Percentiles rank a stretch among this genome's conserved stretches.
phyloP scores from a whole-genome alignment of 2,888 invertebrate genomes.

The Idaea biselata region DNA sequence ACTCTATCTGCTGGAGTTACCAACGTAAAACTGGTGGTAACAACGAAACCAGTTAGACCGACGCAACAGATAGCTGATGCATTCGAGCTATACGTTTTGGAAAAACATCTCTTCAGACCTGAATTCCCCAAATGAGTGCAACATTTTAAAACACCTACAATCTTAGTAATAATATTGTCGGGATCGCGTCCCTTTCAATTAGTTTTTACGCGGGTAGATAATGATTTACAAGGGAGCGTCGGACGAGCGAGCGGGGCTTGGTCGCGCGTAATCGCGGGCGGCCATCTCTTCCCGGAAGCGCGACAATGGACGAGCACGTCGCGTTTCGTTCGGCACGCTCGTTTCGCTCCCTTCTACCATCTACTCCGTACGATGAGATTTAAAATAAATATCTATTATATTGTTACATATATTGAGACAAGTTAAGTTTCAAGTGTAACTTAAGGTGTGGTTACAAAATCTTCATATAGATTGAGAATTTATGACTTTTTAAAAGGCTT shows the following conservation, averaged over 20 bases:
- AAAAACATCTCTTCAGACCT: too few species aligned
- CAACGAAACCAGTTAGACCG: too few species aligned
- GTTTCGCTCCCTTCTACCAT: constrained; percentile 20
- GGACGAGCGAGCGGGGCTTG: constrained; percentile 38
- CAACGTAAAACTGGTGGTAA: too few species aligned
- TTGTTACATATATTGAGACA: too few species aligned
- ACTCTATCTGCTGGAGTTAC: too few species aligned
- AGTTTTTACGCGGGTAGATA: constrained; percentile 69
- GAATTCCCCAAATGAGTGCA: too few species aligned
- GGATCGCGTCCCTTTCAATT: constrained; percentile 63
- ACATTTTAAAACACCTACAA: background rate
- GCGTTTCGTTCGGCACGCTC: constrained; percentile 41
- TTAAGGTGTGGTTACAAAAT: too few species aligned
- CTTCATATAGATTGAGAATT: too few species aligned
- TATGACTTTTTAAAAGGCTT: too few species aligned
- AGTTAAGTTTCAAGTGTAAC: too few species aligned
- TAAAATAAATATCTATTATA: background rate
- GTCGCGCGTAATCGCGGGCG: constrained; percentile 53
- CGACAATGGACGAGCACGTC: constrained; percentile 60
- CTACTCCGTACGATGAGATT: constrained; percentile 3
- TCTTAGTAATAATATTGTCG: constrained; percentile 53
- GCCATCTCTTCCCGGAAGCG: constrained; percentile 68
- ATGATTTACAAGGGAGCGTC: constrained; percentile 59
- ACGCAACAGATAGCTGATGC: too few species aligned
- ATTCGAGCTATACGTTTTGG: too few species aligned